Conservation (phyloP, 1,140 invertebrate species). For the Thalassaphorura encarpata region DNA sequence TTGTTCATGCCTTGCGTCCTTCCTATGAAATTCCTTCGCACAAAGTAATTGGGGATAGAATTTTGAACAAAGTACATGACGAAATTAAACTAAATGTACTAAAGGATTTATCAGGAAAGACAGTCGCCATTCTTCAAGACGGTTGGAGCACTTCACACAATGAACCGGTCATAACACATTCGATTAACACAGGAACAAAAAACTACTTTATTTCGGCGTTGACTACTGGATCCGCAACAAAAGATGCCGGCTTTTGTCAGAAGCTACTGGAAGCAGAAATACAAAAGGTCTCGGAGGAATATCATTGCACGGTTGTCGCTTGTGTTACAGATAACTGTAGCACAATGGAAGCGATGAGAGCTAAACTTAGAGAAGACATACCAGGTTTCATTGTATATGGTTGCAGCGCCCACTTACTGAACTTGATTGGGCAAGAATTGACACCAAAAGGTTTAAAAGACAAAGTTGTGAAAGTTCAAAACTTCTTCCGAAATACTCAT, state of each 20-base stretch:
- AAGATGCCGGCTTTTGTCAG: background rate
- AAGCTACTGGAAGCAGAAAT: background rate
- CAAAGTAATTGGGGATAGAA: background rate
- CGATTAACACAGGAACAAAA: background rate
- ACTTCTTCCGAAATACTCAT: constrained; percentile 16
- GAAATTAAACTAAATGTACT: background rate
- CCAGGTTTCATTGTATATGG: constrained; percentile 6
- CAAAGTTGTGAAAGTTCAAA: constrained; percentile 3
- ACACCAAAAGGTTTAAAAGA: background rate
- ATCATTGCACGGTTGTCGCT: background rate
- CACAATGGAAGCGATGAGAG: background rate
- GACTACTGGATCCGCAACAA: background rate
- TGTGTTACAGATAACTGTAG: background rate
- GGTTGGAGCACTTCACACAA: background rate
- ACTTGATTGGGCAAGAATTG: constrained; percentile 11
- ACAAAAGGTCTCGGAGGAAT: background rate
- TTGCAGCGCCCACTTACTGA: constrained; percentile 11
- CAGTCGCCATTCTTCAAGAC: background rate
- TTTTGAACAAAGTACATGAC: background rate
- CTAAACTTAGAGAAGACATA: background rate
- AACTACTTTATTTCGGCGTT: background rate
- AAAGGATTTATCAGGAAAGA: background rate
- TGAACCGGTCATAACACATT: background rate
- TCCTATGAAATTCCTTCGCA: background rate
- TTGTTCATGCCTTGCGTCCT: background rate